These are phyloP conservation scores for Tuberolachnus salignus DNA, from an alignment of 2,888 invertebrate species.

Conservation along the genomic window DNA sequence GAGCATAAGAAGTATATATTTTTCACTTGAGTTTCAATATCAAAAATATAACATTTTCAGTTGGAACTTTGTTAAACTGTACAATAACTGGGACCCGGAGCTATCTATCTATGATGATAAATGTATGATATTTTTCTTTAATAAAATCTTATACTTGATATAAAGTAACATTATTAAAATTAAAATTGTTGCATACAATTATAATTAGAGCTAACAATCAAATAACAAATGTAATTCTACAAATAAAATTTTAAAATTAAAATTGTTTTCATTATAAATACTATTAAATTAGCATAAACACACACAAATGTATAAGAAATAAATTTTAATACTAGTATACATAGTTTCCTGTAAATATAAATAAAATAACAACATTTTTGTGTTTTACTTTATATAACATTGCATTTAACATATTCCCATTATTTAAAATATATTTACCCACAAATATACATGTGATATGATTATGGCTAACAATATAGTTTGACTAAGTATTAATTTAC, in stretches of 20 bases:
- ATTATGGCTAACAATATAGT: background rate
- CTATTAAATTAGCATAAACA: background rate
- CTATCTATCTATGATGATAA: no score
- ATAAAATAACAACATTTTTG: background rate
- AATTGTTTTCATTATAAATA: background rate
- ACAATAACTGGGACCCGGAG: background rate
- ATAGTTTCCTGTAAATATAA: background rate
- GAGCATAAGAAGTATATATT: background rate
- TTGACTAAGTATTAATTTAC: background rate
- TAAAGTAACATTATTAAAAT: background rate
- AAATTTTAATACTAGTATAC: background rate
- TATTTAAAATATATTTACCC: constrained; percentile 38
- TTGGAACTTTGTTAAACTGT: background rate
- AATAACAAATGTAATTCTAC: no score
- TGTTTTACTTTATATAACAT: no score
- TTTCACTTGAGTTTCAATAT: constrained; percentile 1
- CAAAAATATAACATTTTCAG: constrained; percentile 7
- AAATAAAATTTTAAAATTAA: no score
- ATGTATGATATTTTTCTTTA: no score
- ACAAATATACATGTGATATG: background rate
- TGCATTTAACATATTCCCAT: background rate
- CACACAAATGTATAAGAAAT: background rate
- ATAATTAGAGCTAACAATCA: background rate
- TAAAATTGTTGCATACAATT: background rate
- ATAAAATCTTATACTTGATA: background rate